A percentile compares a stretch with the other conserved stretches of the same genome.
These are phyloP conservation scores for Hyles euphorbiae DNA, from an alignment of 1,140 invertebrate species.

Conservation along the genomic window DNA sequence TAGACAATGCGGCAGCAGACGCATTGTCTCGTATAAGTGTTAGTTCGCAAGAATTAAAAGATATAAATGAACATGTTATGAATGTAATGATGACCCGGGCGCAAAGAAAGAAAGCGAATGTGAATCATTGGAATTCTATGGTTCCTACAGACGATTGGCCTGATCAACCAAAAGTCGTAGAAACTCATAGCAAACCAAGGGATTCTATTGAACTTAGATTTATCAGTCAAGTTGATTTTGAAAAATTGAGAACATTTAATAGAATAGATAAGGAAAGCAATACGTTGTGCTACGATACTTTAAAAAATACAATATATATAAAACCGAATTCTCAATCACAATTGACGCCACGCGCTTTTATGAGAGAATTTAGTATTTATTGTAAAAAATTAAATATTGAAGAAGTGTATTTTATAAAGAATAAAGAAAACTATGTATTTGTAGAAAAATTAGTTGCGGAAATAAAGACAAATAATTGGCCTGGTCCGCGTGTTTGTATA, in stretches of 20 bases:
- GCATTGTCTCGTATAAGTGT: too few species aligned
- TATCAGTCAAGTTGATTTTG: conserved; percentile 10
- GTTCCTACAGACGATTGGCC: conserved; percentile 6
- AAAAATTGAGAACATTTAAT: conserved; percentile 11
- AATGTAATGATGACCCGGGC: background rate
- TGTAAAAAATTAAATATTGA: conserved; percentile 7
- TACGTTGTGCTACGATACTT: conserved; percentile 7
- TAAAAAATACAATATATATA: conserved; percentile 18
- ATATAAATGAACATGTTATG: too few species aligned
- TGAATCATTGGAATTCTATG: conserved; percentile 11
- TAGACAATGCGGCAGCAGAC: conserved; percentile 15
- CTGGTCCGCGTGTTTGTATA: conserved; percentile 13
- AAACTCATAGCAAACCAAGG: conserved; percentile 19
- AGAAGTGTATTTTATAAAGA: conserved; percentile 10
- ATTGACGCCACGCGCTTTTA: conserved; percentile 23
- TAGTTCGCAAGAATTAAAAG: too few species aligned
- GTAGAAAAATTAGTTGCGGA: background rate
- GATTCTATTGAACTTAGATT: conserved; percentile 21
- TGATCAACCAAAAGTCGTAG: conserved; percentile 13
- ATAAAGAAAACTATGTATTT: conserved; percentile 5
- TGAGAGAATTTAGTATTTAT: conserved; percentile 20
- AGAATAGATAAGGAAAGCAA: conserved; percentile 13
- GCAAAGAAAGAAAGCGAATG: conserved; percentile 7
- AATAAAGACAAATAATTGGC: conserved; percentile 6
- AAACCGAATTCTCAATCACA: conserved; percentile 23